These are phyloP conservation scores for Tribolium freemani DNA, from an alignment of 2,888 invertebrate species.

Conservation along the genomic window DNA sequence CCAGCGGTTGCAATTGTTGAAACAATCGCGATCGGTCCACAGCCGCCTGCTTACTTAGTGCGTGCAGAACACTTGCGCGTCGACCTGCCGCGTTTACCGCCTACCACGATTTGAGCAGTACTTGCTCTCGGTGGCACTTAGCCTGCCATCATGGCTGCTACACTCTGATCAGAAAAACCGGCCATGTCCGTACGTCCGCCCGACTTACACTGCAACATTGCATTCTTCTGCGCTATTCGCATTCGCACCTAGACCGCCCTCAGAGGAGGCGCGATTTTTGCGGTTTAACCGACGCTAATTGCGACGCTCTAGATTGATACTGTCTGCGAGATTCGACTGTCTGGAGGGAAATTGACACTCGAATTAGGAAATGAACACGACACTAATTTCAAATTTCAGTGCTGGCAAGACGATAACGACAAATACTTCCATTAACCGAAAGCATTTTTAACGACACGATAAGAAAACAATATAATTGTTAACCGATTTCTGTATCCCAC, in stretches of 20 bases:
- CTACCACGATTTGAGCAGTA: slow-evolving; percentile 66
- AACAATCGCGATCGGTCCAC: slow-evolving; percentile 60
- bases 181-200: slow-evolving; percentile 55
- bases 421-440: too few species aligned
- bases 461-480: not conserved
- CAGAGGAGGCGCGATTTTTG: slow-evolving; percentile 28
- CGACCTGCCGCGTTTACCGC: slow-evolving; percentile 67
- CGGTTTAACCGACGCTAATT: slow-evolving; percentile 33
- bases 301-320: slow-evolving; percentile 16
- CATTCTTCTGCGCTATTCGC: slow-evolving; percentile 51
- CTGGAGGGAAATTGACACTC: slow-evolving; percentile 14
- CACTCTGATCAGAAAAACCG: slow-evolving; percentile 57
- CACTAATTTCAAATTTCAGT: not conserved
- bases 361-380: slow-evolving; percentile 16
- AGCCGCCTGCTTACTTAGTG: slow-evolving; percentile 60
- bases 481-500: not conserved
- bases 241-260: slow-evolving; percentile 50
- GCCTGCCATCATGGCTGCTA: slow-evolving; percentile 64
- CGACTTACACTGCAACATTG: slow-evolving; percentile 61
- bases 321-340: slow-evolving; percentile 12
- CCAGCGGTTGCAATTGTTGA: slow-evolving; percentile 65
- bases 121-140: slow-evolving; percentile 62
- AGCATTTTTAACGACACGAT: too few species aligned
- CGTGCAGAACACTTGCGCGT: slow-evolving; percentile 67
- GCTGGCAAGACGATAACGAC: not conserved